Conservation (phyloP, 2,797 vertebrate species). For the Melanotaenia boesemani region DNA sequence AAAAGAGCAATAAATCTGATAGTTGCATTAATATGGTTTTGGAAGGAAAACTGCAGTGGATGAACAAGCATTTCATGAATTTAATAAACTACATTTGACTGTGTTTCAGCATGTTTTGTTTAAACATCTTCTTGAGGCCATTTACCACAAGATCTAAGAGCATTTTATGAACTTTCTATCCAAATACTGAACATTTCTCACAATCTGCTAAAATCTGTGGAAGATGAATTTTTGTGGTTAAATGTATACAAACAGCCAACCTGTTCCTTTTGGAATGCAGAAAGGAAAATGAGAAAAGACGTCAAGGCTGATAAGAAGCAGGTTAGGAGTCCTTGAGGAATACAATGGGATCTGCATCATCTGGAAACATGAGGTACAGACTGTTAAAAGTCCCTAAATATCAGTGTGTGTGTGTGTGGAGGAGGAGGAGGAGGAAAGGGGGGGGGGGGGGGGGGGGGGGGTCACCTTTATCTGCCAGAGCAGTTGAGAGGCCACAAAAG, state of each 20-base stretch:
- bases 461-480: slow-evolving; percentile 48
- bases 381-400: slow-evolving; percentile 46
- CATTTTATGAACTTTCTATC: slow-evolving; percentile 14
- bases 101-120: slow-evolving; percentile 17
- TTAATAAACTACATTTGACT: background rate
- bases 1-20: slow-evolving; percentile 6
- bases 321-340: slow-evolving; percentile 69
- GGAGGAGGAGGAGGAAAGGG: slow-evolving; percentile 27
- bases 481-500: slow-evolving; percentile 40
- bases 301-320: slow-evolving; percentile 64
- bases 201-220: slow-evolving; percentile 23
- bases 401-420: slow-evolving; percentile 8
- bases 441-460: slow-evolving; percentile 18
- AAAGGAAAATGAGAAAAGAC: slow-evolving; percentile 50
- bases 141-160: slow-evolving; percentile 11
- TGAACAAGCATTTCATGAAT: slow-evolving; percentile 14
- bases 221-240: slow-evolving; percentile 5
- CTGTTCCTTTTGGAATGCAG: slow-evolving; percentile 43
- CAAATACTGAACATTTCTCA: slow-evolving; percentile 17
- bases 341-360: slow-evolving; percentile 68
- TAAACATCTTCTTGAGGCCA: slow-evolving; percentile 1
- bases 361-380: slow-evolving; percentile 55
- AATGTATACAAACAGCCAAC: slow-evolving; percentile 48
- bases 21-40: background rate
- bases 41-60: background rate